Evolutionary conservation across 2,888 invertebrate genomes (phyloP).

Genomic region (Argyresthia albistria): DNA sequence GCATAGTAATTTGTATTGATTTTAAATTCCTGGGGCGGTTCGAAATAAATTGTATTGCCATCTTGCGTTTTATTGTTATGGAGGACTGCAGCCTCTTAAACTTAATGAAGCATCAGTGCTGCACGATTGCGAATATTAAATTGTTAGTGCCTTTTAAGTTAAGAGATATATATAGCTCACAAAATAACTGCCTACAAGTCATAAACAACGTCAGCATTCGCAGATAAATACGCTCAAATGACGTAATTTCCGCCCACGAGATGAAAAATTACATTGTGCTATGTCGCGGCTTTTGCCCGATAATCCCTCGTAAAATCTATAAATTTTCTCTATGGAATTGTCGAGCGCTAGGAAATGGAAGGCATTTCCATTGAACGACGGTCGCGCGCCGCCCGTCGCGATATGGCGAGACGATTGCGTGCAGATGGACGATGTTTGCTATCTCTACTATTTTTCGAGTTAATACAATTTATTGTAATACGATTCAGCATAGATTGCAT

Average conservation of each 20-base stretch:
- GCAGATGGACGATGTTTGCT: conserved; percentile 71
- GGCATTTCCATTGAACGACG: conserved; percentile 26
- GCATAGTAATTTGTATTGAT: conserved; percentile 22
- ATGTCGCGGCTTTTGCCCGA: conserved; percentile 49
- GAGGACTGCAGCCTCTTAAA: neutral
- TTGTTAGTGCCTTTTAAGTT: neutral
- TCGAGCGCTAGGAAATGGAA: conserved; percentile 43
- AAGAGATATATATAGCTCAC: conserved; percentile 5
- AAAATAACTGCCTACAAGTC: conserved; percentile 10
- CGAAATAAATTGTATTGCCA: neutral
- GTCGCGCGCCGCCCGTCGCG: conserved; percentile 16
- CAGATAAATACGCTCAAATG: conserved; percentile 46
- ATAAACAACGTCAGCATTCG: conserved; percentile 20
- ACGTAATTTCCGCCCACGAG: conserved; percentile 56
- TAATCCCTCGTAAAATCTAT: conserved; percentile 68
- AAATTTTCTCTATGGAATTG: conserved; percentile 49
- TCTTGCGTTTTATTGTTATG: neutral
- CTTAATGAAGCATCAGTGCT: neutral
- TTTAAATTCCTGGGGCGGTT: conserved; percentile 25
- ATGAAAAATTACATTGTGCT: conserved; percentile 63
- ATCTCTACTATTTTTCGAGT: conserved; percentile 70
- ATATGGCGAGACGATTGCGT: conserved; percentile 52
- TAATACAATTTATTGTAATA: conserved; percentile 73
- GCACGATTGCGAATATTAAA: neutral
- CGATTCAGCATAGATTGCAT: conserved; percentile 73